These are phyloP conservation scores for Toxotes lorentzi DNA, from an alignment of 2,797 vertebrate genomes.

Conservation along the genomic window DNA sequence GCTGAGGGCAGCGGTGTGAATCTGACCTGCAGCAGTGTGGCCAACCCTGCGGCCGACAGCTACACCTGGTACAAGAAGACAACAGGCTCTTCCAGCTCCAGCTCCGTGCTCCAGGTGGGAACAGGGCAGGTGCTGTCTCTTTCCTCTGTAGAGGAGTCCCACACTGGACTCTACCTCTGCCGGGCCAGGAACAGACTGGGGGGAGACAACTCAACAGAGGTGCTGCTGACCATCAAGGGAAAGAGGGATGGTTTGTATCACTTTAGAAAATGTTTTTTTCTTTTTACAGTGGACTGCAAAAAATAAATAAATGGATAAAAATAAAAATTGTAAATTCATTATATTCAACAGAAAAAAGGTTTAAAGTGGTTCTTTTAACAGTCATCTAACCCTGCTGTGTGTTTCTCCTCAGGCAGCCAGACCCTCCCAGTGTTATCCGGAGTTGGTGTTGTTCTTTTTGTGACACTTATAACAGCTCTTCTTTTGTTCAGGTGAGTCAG, in stretches of 20 bases:
- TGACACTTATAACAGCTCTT: slow-evolving; percentile 15
- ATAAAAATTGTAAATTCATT: background rate
- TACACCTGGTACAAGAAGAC: slow-evolving; percentile 69
- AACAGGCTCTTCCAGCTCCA: background rate
- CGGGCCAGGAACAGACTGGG: slow-evolving; percentile 49
- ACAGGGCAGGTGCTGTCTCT: slow-evolving; percentile 50
- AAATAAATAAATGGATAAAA: background rate
- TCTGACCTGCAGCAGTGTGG: slow-evolving; percentile 67
- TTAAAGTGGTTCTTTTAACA: background rate
- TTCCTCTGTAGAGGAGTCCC: slow-evolving; percentile 14
- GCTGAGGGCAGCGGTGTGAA: slow-evolving; percentile 51
- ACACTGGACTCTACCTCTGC: slow-evolving; percentile 56
- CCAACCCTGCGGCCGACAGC: slow-evolving; percentile 65
- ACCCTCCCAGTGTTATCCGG: slow-evolving; percentile 30
- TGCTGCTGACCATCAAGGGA: slow-evolving; percentile 36
- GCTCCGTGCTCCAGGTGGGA: slow-evolving; percentile 38
- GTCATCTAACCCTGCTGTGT: background rate
- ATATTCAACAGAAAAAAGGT: background rate
- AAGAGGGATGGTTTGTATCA: slow-evolving; percentile 41
- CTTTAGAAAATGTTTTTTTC: background rate
- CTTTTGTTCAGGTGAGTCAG: slow-evolving; percentile 71
- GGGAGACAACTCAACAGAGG: slow-evolving; percentile 32
- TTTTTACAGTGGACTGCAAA: background rate
- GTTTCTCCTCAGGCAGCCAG: slow-evolving; percentile 37
- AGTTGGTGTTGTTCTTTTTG: slow-evolving; percentile 42